These are phyloP conservation scores for Tanytarsus gracilentus DNA, from an alignment of 2,888 invertebrate genomes.

Conservation along the genomic window DNA sequence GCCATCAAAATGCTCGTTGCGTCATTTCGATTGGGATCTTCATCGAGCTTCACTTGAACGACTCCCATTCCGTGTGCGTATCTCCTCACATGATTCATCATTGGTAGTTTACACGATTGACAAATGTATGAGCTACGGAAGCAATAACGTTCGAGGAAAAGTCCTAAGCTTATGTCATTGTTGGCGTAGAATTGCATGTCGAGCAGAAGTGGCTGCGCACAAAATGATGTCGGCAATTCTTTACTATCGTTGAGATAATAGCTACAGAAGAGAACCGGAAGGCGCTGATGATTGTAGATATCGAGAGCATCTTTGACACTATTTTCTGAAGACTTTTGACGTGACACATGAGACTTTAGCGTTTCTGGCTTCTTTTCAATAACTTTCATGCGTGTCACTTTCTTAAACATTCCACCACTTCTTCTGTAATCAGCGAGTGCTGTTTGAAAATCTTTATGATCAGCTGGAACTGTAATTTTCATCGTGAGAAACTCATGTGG, in stretches of 20 bases:
- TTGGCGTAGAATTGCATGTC: constrained; percentile 90
- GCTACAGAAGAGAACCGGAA: constrained; percentile 85
- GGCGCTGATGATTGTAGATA: constrained; percentile 72
- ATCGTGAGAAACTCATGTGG: constrained; percentile 65
- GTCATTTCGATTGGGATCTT: constrained; percentile 38
- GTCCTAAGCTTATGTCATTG: constrained; percentile 90
- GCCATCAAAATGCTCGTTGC: constrained; percentile 40
- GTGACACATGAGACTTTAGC: constrained; percentile 32
- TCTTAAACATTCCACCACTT: constrained; percentile 59
- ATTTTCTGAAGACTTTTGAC: constrained; percentile 38
- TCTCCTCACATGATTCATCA: constrained; percentile 74
- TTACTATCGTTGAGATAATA: constrained; percentile 37
- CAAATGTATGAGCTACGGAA: constrained; percentile 78
- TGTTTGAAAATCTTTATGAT: constrained; percentile 58
- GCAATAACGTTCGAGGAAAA: constrained; percentile 88
- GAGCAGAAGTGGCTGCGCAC: constrained; percentile 40
- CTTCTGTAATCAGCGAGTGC: constrained; percentile 80
- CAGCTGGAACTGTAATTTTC: constrained; percentile 57
- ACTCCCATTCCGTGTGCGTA: constrained; percentile 89
- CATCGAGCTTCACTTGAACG: constrained; percentile 57
- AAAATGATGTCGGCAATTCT: constrained; percentile 39
- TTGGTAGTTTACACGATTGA: constrained; percentile 67
- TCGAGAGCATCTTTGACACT: constrained; percentile 60
- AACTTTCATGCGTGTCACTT: constrained; percentile 33
- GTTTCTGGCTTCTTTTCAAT: constrained; percentile 29